Evolutionary conservation across 2,797 vertebrate genomes (phyloP), one percentile per base, ranked within the genome.

Genomic region (Zalophus californianus): DNA sequence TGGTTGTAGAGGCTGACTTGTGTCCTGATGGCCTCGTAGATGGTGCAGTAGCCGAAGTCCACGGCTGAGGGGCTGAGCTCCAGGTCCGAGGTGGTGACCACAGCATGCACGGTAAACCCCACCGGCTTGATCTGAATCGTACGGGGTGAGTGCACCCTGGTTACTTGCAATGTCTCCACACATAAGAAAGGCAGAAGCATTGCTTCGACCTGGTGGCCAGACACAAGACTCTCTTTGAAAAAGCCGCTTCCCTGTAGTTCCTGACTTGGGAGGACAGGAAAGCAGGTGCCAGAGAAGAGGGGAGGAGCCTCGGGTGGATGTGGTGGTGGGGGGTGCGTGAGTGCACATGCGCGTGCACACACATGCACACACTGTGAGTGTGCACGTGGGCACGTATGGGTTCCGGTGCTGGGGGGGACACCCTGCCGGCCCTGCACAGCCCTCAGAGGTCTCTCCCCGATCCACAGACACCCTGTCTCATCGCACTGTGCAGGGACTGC

Each of bases 1-100:
- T 98, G 98, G 98, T 99, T 99, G 73, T 96, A 99, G 8, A 99
- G 98, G 5, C 6, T 97, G 90, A 99, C 50, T 0, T 97, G 98
- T 72, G 98, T 98, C 97, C 78, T 98, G 73, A 99, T 97, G 0
- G 99, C 99, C 97, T 99, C 99, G 15, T 98, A 98, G 96, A 99
- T 96, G 5, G 99, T 99, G 95, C 99, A 99, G 98, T 97, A 96
- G 52, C 99, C 99, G 79, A 99, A 99, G 98, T 99, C 97, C 90
- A 99, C 97, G 79, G 98, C 97, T 0, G 97, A 52, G 21, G 96
- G 99, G 85, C 98, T 99, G 86, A 99, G 99, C 96, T 98, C 99
- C 96, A 99, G 96, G 97, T 99, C 99, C 1, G 99, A 99, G 38
- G 98, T 98, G 2, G 99, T 99, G 95, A 99, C 98, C 1, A 99